Evolutionary conservation across 2,797 vertebrate species (phyloP), one percentile per base, ranked within the genome.

Genomic region (Sparus aurata): DNA sequence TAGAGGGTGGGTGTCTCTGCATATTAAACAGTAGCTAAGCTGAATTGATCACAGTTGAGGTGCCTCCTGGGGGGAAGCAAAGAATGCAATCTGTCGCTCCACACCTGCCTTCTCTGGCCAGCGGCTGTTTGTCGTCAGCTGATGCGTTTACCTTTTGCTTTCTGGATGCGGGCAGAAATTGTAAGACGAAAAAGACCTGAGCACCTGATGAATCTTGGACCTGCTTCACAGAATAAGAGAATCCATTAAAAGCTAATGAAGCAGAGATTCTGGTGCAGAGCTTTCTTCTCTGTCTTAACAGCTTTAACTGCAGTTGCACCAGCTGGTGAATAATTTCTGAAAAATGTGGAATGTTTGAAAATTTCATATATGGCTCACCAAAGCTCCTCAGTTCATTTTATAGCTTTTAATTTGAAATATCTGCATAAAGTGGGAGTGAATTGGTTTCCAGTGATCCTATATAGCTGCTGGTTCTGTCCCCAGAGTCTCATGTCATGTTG

Each of bases 31-130:
- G 46, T 53, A 30, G 62, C 73, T 58, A 30, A 57, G 22, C 67
- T 66, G 69, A 38, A 74, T 73, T 67, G 82, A 86, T 86, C 82
- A 45, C 75, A 52, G 76, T 54, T 82, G 61, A 22, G 58, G 49
- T 18, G 27, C 7, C 66, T 85, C 60, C 62, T n/a, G 54, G 59
- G 67, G 30, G 79, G 65, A 58, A 2, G 68, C 53, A 38, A 69
- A 73, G 50, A 67, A 75, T 47, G 23, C 74, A 64, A 12, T 72
- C 74, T 84, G 77, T 72, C 43, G 3, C 84, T 69, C 13, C 68
- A 30, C 77, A 83, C 69, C 75, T 78, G 67, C 41, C 53, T 38
- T 70, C 69, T 79, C 38, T 53, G 34, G 27, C 64, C 50, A 49
- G 38, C 7, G 16, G 59, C 75, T 57, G 75, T 55, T 41, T 66